These are phyloP conservation scores for Pseudocheirus occidentalis DNA, from an alignment of 2,797 vertebrate genomes.

Conservation along the genomic window DNA sequence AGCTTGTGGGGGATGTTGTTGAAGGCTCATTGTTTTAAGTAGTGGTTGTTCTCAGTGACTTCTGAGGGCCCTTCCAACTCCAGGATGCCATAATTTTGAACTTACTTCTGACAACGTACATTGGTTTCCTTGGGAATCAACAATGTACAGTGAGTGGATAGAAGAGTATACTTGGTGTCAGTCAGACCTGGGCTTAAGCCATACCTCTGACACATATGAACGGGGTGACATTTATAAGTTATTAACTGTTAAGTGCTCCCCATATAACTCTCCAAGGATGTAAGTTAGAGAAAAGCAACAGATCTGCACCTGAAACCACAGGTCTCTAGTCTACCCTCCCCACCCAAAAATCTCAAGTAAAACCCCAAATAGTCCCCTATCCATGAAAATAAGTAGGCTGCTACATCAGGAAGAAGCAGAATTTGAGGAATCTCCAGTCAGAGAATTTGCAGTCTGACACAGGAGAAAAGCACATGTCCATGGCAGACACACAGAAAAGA, in stretches of 20 bases:
- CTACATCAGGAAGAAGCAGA: not conserved
- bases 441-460: not conserved
- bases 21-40: not conserved
- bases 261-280: not conserved
- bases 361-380: not conserved
- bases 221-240: not conserved
- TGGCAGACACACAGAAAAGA: not conserved
- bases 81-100: not conserved
- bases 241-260: not conserved
- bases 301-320: not conserved
- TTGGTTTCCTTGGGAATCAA: not conserved
- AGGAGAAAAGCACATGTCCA: not conserved
- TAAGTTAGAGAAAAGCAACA: not conserved
- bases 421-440: not conserved
- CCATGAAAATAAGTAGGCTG: not conserved
- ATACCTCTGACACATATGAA: not conserved
- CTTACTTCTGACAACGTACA: not conserved
- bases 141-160: not conserved
- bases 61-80: not conserved
- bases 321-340: not conserved
- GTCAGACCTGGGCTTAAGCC: not conserved
- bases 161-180: not conserved
- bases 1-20: not conserved
- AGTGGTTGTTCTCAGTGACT: not conserved
- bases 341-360: not conserved